These are phyloP conservation scores for Hymenopus coronatus DNA, from an alignment of 2,888 invertebrate genomes.

Conservation along the genomic window DNA sequence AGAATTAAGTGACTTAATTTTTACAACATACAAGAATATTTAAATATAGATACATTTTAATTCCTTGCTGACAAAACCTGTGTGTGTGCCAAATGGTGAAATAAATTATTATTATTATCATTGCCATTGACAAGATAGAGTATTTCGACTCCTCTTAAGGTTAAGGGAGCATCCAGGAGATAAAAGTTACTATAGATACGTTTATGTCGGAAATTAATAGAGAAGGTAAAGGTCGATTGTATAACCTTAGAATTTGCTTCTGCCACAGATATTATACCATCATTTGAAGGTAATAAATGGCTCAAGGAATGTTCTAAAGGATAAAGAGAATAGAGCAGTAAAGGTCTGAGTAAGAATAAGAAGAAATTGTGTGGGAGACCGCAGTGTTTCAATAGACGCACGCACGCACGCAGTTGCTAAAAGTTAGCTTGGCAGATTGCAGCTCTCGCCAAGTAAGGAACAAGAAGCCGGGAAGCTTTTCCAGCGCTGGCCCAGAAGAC, in stretches of 20 bases:
- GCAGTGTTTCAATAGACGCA: background rate
- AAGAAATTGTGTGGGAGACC: background rate
- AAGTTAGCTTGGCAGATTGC: constrained; percentile 5
- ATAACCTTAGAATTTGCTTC: background rate
- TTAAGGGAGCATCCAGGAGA: too few relatives aligned
- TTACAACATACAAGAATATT: too few relatives aligned
- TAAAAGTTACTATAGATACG: too few relatives aligned
- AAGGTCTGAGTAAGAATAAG: background rate
- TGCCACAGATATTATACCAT: background rate
- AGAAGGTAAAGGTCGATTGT: background rate
- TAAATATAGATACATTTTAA: too few relatives aligned
- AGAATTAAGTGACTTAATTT: too few relatives aligned
- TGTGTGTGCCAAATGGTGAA: too few relatives aligned
- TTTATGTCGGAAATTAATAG: too few relatives aligned
- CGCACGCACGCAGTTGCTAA: background rate
- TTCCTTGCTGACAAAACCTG: too few relatives aligned
- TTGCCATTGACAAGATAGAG: too few relatives aligned
- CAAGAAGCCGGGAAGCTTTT: background rate
- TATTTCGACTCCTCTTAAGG: too few relatives aligned
- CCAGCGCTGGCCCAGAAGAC: background rate
- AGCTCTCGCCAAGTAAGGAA: background rate
- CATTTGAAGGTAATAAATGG: background rate
- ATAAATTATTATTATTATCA: too few relatives aligned
- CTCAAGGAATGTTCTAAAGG: background rate
- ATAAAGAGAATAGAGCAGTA: background rate